Percentiles rank a stretch among this genome's conserved stretches.
phyloP scores from a whole-genome alignment of 2,888 invertebrate species.

The Panzeria rudis region DNA sequence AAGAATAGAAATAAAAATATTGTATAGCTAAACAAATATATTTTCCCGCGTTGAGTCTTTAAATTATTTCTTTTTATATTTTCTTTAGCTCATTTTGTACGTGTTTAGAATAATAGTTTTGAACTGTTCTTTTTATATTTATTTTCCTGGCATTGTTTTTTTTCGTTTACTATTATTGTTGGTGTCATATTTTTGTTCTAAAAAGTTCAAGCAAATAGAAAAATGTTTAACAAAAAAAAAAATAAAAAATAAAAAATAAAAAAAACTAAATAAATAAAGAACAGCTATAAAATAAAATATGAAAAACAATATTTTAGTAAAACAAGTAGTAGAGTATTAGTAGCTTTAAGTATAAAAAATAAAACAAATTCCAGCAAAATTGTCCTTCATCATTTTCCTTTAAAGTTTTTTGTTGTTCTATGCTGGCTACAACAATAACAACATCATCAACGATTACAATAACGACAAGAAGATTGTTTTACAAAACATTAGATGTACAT shows the following conservation, averaged over 20 bases:
- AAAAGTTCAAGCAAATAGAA: constrained; percentile 50
- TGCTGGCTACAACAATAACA: not conserved
- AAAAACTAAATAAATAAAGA: not conserved
- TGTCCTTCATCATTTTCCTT: constrained; percentile 51
- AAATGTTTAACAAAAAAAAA: constrained; percentile 20
- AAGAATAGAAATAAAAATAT: not conserved
- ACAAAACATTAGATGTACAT: constrained; percentile 49
- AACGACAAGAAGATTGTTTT: constrained; percentile 64
- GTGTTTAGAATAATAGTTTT: constrained; percentile 71
- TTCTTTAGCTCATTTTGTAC: constrained; percentile 60
- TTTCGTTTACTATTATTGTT: constrained; percentile 17
- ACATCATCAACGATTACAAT: constrained; percentile 35
- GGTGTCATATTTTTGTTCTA: constrained; percentile 64
- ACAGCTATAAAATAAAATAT: not conserved
- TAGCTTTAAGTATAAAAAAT: constrained; percentile 6
- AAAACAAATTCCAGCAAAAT: constrained; percentile 22
- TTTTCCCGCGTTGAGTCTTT: constrained; percentile 54
- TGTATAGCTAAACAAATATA: not conserved
- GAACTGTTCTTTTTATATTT: constrained; percentile 46
- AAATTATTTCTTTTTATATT: constrained; percentile 20
- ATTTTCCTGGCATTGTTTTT: constrained; percentile 10
- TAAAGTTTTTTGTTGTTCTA: constrained; percentile 7
- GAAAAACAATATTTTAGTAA: not conserved
- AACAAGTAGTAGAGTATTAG: not conserved
- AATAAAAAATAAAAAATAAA: not conserved